Evolutionary conservation across 2,113 vertebrate genomes (phyloP).

Genomic region (Cynocephalus volans): DNA sequence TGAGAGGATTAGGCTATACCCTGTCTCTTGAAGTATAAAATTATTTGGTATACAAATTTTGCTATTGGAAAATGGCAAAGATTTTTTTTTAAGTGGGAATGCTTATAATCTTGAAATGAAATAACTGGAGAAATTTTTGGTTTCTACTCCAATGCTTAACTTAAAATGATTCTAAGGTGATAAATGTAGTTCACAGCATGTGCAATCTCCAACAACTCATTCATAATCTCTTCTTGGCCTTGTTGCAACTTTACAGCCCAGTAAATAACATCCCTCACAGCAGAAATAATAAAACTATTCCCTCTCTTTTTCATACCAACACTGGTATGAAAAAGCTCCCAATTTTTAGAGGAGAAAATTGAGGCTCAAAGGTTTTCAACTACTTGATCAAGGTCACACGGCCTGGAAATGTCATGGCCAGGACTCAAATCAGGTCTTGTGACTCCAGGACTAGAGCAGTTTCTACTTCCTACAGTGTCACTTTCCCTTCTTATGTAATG

Average conservation of each 20-base stretch:
- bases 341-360: slow-evolving; percentile 13
- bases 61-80: slow-evolving; percentile 37
- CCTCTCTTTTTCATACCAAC: not conserved
- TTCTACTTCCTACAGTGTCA: slow-evolving; percentile 8
- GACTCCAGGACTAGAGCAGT: slow-evolving; percentile 22
- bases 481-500: slow-evolving; percentile 70
- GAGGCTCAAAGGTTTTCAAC: not conserved
- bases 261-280: not conserved
- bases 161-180: not conserved
- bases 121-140: not conserved
- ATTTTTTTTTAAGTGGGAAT: not conserved
- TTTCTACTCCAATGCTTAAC: not conserved
- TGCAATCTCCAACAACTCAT: slow-evolving; percentile 2
- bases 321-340: slow-evolving; percentile 7
- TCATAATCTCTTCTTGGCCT: slow-evolving; percentile 8
- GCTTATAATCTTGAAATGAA: slow-evolving; percentile 31
- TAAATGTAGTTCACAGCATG: not conserved
- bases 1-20: not conserved
- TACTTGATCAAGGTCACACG: slow-evolving; percentile 56
- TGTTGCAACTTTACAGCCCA: not conserved
- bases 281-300: not conserved
- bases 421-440: slow-evolving; percentile 24
- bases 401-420: not conserved
- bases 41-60: not conserved
- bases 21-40: not conserved